Conservation (phyloP, 1,140 invertebrate genomes). For the Macrobrachium nipponense region DNA sequence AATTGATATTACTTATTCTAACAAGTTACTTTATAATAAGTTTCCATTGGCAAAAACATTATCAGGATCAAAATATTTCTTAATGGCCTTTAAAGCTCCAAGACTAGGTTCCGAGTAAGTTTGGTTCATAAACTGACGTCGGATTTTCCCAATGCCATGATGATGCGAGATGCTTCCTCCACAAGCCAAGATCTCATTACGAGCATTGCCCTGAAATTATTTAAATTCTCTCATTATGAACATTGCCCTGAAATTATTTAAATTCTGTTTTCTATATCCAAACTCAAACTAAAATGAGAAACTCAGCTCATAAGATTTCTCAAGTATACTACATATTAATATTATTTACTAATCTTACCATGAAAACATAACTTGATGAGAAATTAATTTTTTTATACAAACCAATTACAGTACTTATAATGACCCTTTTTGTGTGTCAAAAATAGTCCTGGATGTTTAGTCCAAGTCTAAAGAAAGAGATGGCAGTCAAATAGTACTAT, state of each 20-base stretch:
- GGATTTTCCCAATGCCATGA: conserved; percentile 94
- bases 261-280: background rate
- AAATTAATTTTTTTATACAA: no score
- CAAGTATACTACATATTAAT: no score
- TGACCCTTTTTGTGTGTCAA: no score
- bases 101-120: conserved; percentile 67
- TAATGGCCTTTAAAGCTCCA: conserved; percentile 82
- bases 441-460: no score
- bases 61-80: conserved; percentile 88
- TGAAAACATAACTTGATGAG: no score
- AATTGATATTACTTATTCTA: no score
- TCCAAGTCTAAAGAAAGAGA: no score
- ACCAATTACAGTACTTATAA: no score
- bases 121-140: conserved; percentile 80
- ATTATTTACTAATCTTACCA: no score
- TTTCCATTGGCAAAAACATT: conserved; percentile 95
- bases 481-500: no score
- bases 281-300: background rate
- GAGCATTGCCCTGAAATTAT: conserved; percentile 75
- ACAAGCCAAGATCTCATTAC: conserved; percentile 90
- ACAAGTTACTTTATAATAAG: conserved; percentile 68
- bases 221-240: background rate
- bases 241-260: no score
- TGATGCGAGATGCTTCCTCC: conserved; percentile 97
- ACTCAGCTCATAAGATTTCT: background rate